Percentiles rank a stretch among this genome's conserved stretches.
These are phyloP conservation scores for Trissoscelio sp. DNA, from an alignment of 2,888 invertebrate species.

Conservation along the genomic window DNA sequence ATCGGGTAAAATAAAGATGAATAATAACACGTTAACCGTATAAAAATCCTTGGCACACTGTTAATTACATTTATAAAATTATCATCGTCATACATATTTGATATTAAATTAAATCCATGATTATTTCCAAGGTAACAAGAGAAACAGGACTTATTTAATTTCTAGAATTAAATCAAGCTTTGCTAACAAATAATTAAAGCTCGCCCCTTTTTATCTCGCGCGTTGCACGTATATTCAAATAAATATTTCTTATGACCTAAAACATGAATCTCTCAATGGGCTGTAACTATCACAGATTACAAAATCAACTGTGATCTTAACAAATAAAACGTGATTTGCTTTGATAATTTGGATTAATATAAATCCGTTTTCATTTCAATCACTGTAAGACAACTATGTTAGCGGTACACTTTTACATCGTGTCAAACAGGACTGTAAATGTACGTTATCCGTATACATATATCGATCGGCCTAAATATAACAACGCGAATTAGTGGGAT, in stretches of 20 bases:
- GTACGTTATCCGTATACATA: slow-evolving; percentile 71
- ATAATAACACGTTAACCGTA: too few relatives aligned
- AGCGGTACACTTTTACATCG: slow-evolving; percentile 49
- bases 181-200: too few relatives aligned
- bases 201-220: too few relatives aligned
- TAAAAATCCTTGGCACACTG: too few relatives aligned
- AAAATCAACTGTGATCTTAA: too few relatives aligned
- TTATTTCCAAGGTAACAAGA: too few relatives aligned
- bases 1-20: too few relatives aligned
- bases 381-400: slow-evolving; percentile 49
- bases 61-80: neutral
- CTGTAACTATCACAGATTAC: too few relatives aligned
- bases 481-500: slow-evolving; percentile 77
- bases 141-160: too few relatives aligned
- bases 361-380: slow-evolving; percentile 47
- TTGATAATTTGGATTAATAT: slow-evolving; percentile 16
- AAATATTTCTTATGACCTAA: slow-evolving; percentile 8
- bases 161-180: too few relatives aligned
- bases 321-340: neutral
- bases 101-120: too few relatives aligned
- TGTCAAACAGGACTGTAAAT: slow-evolving; percentile 62
- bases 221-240: neutral
- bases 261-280: neutral
- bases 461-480: slow-evolving; percentile 83
- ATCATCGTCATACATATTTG: neutral